Base-by-base conservation (phyloP, 2,888 invertebrate species). In the Crepidodera aurea region DNA sequence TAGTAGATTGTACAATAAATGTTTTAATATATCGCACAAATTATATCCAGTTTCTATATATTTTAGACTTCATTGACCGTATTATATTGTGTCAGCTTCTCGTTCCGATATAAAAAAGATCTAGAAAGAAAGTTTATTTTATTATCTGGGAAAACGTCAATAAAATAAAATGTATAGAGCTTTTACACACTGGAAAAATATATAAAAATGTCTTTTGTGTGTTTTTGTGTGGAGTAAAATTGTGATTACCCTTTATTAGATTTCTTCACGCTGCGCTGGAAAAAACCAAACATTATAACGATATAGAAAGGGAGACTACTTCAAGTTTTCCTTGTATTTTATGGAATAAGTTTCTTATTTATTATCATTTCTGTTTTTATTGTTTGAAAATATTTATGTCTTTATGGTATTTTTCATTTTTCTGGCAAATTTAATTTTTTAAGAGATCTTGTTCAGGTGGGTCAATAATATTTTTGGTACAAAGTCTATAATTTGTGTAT, bases 121-220 rank as follows among this genome's bases (percentile, higher is more conserved):
- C 37, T 13, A 37, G 37, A 44, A 12, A 22, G 44, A 13, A 22
- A 44, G 44, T 44, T 44, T 44, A 44, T 44, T 44, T 44, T 44
- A 44, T 44, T 22, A 44, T 22, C 44, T 16, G 19, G 7, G 22
- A 44, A 22, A 44, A 44, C 6, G 44, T 22, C 22, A 44, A 44
- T 44, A 44, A 44, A 44, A 44, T 44, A 16, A 44, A 44, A 44
- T 25, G 44, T 44, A 44, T 25, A 7, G 13, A 10, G 12, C 22
- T 22, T 44, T 22, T 25, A 25, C 15, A 44, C 44, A 44, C 22
- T 25, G n/a, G 22, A 16, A 44, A 44, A 44, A 42, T 42, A 18
- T 42, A 42, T 42, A 42, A 8, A 42, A 16, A 44, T 25, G 44
- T 44, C 44, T 16, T 37, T 37, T 37, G 29, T 29, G 29, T 29